phyloP scores from a whole-genome alignment of 2,888 invertebrate genomes.

The Lordiphosa andalusiaca region DNA sequence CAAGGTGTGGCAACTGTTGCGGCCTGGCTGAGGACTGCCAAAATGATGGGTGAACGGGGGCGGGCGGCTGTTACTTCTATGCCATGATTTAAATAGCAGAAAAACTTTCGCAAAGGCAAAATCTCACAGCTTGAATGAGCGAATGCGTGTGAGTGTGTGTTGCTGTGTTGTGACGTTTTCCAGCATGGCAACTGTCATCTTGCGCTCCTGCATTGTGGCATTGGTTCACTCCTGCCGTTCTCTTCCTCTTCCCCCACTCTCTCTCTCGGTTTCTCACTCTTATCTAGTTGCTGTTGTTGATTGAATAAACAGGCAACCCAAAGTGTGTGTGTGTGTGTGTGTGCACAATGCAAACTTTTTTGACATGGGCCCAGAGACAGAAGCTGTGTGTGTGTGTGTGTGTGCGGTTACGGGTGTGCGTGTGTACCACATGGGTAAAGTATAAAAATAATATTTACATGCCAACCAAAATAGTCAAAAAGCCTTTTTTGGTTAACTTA shows the following conservation, averaged over 20 bases:
- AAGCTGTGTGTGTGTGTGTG: constrained; percentile 6
- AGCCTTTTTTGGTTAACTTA: constrained; percentile 28
- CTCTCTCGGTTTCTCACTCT: constrained; percentile 32
- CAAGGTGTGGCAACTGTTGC: constrained; percentile 45
- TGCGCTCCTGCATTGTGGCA: constrained; percentile 64
- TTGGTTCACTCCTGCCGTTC: constrained; percentile 17
- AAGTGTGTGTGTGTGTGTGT: constrained; percentile 21
- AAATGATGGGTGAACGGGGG: background rate
- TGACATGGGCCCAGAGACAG: constrained; percentile 21
- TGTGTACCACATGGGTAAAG: constrained; percentile 39
- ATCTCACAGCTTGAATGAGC: constrained; percentile 13
- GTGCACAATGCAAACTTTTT: constrained; percentile 33
- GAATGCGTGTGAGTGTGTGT: constrained; percentile 12
- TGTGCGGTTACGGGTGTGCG: constrained; percentile 12
- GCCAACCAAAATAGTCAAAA: constrained; percentile 36
- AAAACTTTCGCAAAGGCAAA: constrained; percentile 55
- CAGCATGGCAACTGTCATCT: constrained; percentile 71
- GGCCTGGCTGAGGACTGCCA: constrained; percentile 15
- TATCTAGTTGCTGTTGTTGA: constrained; percentile 60
- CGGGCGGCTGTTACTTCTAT: constrained; percentile 60
- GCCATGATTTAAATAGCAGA: constrained; percentile 72
- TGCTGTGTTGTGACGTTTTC: constrained; percentile 47
- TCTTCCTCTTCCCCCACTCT: too few species aligned
- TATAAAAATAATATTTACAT: constrained; percentile 65
- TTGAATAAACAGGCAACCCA: constrained; percentile 61